Evolutionary conservation across 2,113 vertebrate species (phyloP), one percentile per base, ranked within the genome.

Genomic region (Tetrao urogallus): DNA sequence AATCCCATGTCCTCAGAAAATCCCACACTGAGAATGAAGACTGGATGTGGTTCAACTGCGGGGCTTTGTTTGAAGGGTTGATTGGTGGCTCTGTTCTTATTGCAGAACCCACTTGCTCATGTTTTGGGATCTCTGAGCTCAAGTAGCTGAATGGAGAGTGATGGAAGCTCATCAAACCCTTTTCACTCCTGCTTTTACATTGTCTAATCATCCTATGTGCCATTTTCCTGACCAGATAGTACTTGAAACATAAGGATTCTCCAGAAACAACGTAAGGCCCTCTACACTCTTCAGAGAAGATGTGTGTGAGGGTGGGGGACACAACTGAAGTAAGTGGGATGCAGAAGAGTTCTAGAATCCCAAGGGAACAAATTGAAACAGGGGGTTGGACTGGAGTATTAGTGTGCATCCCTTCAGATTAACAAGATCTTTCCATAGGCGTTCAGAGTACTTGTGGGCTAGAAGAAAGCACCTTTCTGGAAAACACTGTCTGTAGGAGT

Each of bases 221-320:
- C 25, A 10, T 70, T 32, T 76, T 70, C 40, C 18, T 85, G 28
- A 30, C 69, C 28, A 72, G 21, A 7, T 5, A 22, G 30, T 64
- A 52, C 15, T 52, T 81, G 61, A 81, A 65, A 28, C 38, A 11
- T 28, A 14, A 42, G 17, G 56, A 82, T 5, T 30, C 22, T 52
- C 42, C 45, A 67, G 32, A 47, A 84, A 63, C 34, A 27, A 0
- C 5, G 34, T 36, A 36, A 50, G 45, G 45, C n/a, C 20, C 3
- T 67, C 5, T 14, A 13, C 2, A 1, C 66, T 3, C 34, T 83
- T 50, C 40, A 82, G 63, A 72, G 50, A n/a, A 7, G 6, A 17
- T 36, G 36, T 63, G 10, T 22, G 10, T 34, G 42, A 1, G 3
- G 11, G 28, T 10, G 25, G 4, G 5, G 8, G 4, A 6, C 4